These are phyloP conservation scores for Enoplolaimus lenunculus DNA, from an alignment of 2,888 invertebrate species.

Conservation along the genomic window DNA sequence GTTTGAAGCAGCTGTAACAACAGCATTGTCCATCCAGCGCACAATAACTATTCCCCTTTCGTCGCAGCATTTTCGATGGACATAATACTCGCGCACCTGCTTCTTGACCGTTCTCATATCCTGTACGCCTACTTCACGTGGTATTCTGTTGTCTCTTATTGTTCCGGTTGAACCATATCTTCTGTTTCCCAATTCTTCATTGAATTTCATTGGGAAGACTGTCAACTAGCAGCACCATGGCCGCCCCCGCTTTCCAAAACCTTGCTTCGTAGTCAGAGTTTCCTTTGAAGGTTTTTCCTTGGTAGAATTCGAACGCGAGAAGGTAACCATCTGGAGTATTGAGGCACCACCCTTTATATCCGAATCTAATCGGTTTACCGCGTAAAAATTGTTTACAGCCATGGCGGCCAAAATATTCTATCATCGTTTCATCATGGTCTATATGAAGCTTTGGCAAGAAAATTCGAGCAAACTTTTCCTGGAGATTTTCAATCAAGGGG, in stretches of 20 bases:
- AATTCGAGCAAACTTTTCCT: neutral
- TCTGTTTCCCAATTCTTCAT: neutral
- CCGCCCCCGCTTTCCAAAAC: neutral
- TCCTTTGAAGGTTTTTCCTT: neutral
- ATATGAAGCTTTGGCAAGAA: neutral
- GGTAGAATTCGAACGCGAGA: neutral
- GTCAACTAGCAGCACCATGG: neutral
- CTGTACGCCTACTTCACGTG: neutral
- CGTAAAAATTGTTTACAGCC: neutral
- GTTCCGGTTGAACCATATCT: neutral
- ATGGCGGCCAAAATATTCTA: neutral
- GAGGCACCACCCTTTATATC: neutral
- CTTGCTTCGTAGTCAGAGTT: neutral
- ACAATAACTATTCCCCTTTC: neutral
- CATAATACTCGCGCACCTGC: neutral
- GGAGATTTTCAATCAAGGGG: neutral
- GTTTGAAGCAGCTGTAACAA: neutral
- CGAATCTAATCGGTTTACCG: neutral
- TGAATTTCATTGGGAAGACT: neutral
- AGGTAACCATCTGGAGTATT: neutral
- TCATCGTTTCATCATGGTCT: neutral
- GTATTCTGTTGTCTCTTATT: neutral
- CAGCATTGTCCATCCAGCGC: neutral
- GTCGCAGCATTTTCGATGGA: neutral
- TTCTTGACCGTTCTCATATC: neutral